Evolutionary conservation across 1,140 invertebrate genomes (phyloP).

Genomic region (Diorhabda carinulata): DNA sequence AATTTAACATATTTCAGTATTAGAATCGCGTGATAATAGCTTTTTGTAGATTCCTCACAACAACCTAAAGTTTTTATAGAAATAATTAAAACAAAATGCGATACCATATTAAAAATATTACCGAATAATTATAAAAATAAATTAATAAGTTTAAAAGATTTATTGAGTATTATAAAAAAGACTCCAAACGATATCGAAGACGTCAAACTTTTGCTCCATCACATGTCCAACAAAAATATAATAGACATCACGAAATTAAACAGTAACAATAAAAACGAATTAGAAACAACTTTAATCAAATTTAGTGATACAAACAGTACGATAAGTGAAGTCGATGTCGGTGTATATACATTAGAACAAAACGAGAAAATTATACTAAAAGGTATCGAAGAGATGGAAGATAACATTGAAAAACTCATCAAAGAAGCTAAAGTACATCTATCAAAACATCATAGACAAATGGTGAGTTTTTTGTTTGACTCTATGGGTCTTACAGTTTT

Average conservation of each 20-base stretch:
- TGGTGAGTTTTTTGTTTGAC: slow-evolving; percentile 30
- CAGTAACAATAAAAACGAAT: slow-evolving; percentile 20
- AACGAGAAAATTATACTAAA: slow-evolving; percentile 45
- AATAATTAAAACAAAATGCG: slow-evolving; percentile 31
- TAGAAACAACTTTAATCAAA: slow-evolving; percentile 39
- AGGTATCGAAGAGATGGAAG: slow-evolving; percentile 44
- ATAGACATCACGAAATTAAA: slow-evolving; percentile 24
- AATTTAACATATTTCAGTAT: slow-evolving; percentile 1
- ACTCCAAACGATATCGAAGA: slow-evolving; percentile 26
- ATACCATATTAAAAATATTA: slow-evolving; percentile 25
- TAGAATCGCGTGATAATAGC: neutral
- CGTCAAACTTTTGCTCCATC: slow-evolving; percentile 38
- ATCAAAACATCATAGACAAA: slow-evolving; percentile 42
- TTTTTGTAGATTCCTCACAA: slow-evolving; percentile 10
- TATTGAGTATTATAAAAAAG: slow-evolving; percentile 28
- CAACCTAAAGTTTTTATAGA: slow-evolving; percentile 33
- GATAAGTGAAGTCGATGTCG: slow-evolving; percentile 43
- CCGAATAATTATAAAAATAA: slow-evolving; percentile 37
- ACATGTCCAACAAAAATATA: slow-evolving; percentile 33
- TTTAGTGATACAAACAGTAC: slow-evolving; percentile 28
- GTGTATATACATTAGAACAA: slow-evolving; percentile 42
- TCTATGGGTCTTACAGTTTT: neutral
- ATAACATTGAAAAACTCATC: slow-evolving; percentile 38
- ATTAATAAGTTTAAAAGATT: slow-evolving; percentile 35
- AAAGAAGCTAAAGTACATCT: slow-evolving; percentile 45